Evolutionary conservation across 2,113 vertebrate species (phyloP).

Genomic region (Anthoscopus minutus): DNA sequence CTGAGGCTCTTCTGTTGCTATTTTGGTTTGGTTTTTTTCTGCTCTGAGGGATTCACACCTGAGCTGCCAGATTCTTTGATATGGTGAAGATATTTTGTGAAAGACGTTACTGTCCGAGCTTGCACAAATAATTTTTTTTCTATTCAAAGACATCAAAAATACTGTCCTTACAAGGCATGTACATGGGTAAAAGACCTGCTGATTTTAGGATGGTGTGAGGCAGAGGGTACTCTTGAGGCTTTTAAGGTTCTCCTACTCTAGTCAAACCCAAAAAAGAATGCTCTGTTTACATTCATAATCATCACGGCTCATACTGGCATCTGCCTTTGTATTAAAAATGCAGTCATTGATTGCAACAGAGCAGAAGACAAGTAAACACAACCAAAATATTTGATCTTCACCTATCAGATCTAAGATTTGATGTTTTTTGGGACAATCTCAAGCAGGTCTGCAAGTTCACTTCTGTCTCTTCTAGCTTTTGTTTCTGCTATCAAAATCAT

Average conservation of each 20-base stretch:
- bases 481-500: not conserved
- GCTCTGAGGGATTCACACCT: not conserved
- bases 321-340: not conserved
- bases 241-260: not conserved
- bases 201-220: not conserved
- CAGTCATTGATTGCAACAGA: not conserved
- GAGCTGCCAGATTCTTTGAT: not conserved
- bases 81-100: not conserved
- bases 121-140: not conserved
- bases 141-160: not conserved
- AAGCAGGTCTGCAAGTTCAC: not conserved
- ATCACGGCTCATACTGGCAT: not conserved
- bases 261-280: not conserved
- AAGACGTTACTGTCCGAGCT: not conserved
- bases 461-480: not conserved
- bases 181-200: not conserved
- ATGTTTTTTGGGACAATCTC: not conserved
- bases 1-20: not conserved
- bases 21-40: not conserved
- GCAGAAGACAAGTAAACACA: not conserved
- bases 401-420: not conserved
- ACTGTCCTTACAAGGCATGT: not conserved
- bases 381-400: not conserved
- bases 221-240: not conserved
- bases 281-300: not conserved